Evolutionary conservation across 1,140 invertebrate species (phyloP).

Genomic region (Lutraria rhynchaena): DNA sequence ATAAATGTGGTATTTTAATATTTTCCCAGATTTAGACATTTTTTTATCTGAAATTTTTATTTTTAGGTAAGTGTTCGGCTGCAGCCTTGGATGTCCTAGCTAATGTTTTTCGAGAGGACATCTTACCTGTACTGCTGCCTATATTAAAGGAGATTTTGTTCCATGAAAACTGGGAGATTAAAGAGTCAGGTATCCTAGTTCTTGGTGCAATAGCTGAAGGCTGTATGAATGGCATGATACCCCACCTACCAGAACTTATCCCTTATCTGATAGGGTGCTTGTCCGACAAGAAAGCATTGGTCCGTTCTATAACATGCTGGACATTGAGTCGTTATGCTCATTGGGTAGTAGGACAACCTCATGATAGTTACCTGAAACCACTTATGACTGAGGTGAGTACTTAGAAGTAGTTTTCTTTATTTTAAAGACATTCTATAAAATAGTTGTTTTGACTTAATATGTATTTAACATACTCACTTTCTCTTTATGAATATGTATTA

Average conservation of each 20-base stretch:
- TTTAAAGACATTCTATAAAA: no score
- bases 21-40: no score
- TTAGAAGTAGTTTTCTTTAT: background rate
- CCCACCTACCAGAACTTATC: constrained; percentile 96
- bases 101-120: constrained; percentile 97
- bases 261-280: constrained; percentile 97
- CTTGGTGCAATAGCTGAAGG: constrained; percentile 99
- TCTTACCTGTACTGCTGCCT: constrained; percentile 96
- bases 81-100: constrained; percentile 98
- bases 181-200: constrained; percentile 97
- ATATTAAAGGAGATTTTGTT: constrained; percentile 98
- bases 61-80: constrained; percentile 95
- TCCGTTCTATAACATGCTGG: constrained; percentile 99
- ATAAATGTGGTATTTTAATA: no score
- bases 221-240: constrained; percentile 98
- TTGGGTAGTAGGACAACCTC: constrained; percentile 97
- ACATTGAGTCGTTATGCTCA: constrained; percentile 98
- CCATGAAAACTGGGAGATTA: constrained; percentile 97
- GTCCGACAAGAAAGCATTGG: constrained; percentile 96
- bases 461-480: no score
- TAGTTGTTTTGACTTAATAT: no score
- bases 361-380: constrained; percentile 96
- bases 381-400: constrained; percentile 94
- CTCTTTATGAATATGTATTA: no score
- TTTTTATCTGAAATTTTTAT: background rate